phyloP scores from a whole-genome alignment of 2,888 invertebrate species.

The Clepsis dumicolana region DNA sequence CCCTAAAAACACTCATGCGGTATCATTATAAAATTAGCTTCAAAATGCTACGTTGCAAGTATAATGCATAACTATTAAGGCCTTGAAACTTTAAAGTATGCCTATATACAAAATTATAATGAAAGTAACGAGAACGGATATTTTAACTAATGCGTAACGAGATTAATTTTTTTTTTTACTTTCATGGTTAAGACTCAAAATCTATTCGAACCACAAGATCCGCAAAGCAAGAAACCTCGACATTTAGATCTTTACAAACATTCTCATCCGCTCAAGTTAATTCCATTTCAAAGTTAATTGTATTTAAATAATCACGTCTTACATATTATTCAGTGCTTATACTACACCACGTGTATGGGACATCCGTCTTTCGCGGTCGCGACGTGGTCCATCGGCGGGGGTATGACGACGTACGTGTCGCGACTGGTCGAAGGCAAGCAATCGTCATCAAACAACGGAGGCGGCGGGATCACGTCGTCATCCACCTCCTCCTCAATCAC shows the following conservation, averaged over 20 bases:
- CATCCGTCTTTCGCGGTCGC: constrained; percentile 74
- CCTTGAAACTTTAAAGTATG: neutral
- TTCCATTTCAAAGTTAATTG: neutral
- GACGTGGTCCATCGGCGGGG: constrained; percentile 74
- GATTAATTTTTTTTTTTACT: neutral
- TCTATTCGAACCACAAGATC: too few relatives aligned
- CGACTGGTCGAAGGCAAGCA: constrained; percentile 64
- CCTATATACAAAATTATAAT: neutral
- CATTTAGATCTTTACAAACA: neutral
- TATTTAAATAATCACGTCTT: constrained; percentile 48
- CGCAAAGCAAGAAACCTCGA: too few relatives aligned
- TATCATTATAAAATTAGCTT: too few relatives aligned
- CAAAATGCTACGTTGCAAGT: too few relatives aligned
- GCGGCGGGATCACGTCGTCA: constrained; percentile 81
- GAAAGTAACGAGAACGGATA: neutral
- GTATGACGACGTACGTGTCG: constrained; percentile 82
- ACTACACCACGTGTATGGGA: constrained; percentile 83
- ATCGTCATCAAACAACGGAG: constrained; percentile 76
- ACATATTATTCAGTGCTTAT: constrained; percentile 78
- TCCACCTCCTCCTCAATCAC: constrained; percentile 81
- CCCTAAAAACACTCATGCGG: too few relatives aligned
- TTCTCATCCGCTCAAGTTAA: neutral
- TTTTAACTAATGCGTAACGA: neutral
- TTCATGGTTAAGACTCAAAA: too few relatives aligned
- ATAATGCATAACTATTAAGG: neutral